Base-by-base conservation (phyloP, 2,888 invertebrate species). In the Taenaris catops region DNA sequence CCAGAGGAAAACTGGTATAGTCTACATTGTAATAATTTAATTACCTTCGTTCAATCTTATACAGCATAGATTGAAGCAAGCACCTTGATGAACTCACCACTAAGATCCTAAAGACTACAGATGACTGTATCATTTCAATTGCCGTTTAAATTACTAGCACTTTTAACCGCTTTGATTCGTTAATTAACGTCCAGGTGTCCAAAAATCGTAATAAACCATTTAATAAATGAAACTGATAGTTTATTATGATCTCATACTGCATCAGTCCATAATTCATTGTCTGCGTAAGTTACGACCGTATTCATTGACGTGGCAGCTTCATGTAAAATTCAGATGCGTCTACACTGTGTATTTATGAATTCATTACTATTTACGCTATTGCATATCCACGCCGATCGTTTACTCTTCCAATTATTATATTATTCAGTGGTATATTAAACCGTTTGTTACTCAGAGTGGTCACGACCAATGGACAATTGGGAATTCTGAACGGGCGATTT, bases 361-460 rank as follows among this genome's bases (percentile, higher is more conserved):
- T 44, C 48, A 51, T 51, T 51, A 51, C 48, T 53, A 49, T 55
- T 51, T 53, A 51, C 49, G 45, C 44, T 51, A 49, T 49, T 45
- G 44, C 40, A 51, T 41, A 40, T 29, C 38, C 34, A 38, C 44
- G 46, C 12, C 28, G 8, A 49, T 53, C 44, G 46, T 51, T 53
- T 51, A 48, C 35, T 43, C 44, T 40, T 38, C 38, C 34, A 44
- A 25, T 38, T 33, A 28, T 31, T 38, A 19, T 28, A 33, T 17
- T 36, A 25, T 11, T 29, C 17, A 7, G 16, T 20, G 32, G 24
- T 16, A 26, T 18, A 27, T 24, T 8, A 24, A 32, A 20, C 19
- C 9, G 26, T 10, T n/a, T 24, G 11, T 24, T 25, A n/a, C 14
- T 12, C n/a, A 8, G 12, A 25, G 24, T n/a, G 24, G 25, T 25